Evolutionary conservation across 2,888 invertebrate genomes (phyloP), one percentile per base, ranked within the genome.

Genomic region (Drosophila mettleri): DNA sequence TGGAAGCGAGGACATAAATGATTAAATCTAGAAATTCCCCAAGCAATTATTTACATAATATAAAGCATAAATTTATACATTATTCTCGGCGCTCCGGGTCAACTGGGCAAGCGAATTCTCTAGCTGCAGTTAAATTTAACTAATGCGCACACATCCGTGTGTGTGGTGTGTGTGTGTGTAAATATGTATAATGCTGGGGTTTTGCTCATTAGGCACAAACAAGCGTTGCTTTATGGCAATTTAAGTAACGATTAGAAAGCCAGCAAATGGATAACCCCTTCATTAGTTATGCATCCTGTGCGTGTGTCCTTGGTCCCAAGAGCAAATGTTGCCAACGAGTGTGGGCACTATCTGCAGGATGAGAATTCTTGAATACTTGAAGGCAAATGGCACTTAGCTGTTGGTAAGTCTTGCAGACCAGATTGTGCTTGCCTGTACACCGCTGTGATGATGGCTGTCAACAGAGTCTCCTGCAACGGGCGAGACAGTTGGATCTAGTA

Each of bases 231-330:
- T 46, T 43, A 9, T 24, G 43, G 54, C 24, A 16, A 24, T 18
- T 43, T 27, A 16, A 34, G 43, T 27, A 43, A 33, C 36, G 31
- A 33, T 48, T 48, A 20, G 48, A 14, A 43, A 12, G 31, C 33
- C 39, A 33, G n/a, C 39, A 20, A 63, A 27, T 16, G 31, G 27
- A 39, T 39, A 33, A 39, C 39, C 63, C 38, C 3, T 20, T 63
- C 38, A 62, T 39, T 63, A 62, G 33, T 39, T 63, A 27, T 33
- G 39, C 24, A 46, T 63, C 63, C 33, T 8, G 24, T n/a, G 3
- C n/a, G 22, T 18, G 45, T 61, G 29, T 14, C 46, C 20, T 24
- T n/a, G 45, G 14, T 8, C 16, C 16, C 16, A 22, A 12, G n/a
- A 16, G 34, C 27, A 8, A 27, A 14, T 39, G 39, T 53, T 6